A percentile compares a stretch with the other conserved stretches of the same genome.
phyloP scores from a whole-genome alignment of 1,140 invertebrate species.

The Protaetia brevitarsis region DNA sequence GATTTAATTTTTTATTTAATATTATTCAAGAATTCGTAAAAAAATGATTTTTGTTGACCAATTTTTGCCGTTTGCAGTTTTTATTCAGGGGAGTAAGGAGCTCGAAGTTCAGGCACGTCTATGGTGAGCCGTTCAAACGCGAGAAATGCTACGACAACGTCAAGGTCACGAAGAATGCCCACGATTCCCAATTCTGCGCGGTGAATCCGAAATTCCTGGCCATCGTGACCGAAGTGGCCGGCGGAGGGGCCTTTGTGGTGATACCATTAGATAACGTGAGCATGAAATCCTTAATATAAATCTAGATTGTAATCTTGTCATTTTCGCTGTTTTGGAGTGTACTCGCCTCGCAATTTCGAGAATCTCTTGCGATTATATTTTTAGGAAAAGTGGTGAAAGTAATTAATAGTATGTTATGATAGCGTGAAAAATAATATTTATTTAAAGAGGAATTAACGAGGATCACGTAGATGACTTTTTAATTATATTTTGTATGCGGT shows the following conservation, averaged over 20 bases:
- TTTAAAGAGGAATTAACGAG: too few relatives aligned
- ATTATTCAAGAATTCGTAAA: too few relatives aligned
- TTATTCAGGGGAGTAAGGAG: slow-evolving; percentile 82
- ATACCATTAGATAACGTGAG: slow-evolving; percentile 84
- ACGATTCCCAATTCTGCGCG: slow-evolving; percentile 89
- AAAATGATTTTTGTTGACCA: neutral
- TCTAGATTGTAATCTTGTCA: neutral
- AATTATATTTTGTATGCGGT: too few relatives aligned
- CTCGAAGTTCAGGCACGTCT: slow-evolving; percentile 92
- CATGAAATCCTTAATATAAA: neutral
- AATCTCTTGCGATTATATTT: too few relatives aligned
- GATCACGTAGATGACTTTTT: too few relatives aligned
- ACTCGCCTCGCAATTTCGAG: neutral
- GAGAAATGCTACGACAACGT: slow-evolving; percentile 92
- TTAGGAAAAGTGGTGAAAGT: too few relatives aligned
- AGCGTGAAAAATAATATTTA: too few relatives aligned
- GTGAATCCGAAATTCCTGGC: slow-evolving; percentile 95
- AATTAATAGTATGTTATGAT: too few relatives aligned
- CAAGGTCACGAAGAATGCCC: slow-evolving; percentile 87
- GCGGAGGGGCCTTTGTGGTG: slow-evolving; percentile 90
- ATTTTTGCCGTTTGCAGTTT: slow-evolving; percentile 55
- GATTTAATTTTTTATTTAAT: too few relatives aligned
- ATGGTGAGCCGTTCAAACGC: slow-evolving; percentile 80
- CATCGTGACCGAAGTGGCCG: slow-evolving; percentile 89
- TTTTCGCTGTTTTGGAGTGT: neutral